Conservation (phyloP, 2,113 vertebrate species). For the Panthera uncia region DNA sequence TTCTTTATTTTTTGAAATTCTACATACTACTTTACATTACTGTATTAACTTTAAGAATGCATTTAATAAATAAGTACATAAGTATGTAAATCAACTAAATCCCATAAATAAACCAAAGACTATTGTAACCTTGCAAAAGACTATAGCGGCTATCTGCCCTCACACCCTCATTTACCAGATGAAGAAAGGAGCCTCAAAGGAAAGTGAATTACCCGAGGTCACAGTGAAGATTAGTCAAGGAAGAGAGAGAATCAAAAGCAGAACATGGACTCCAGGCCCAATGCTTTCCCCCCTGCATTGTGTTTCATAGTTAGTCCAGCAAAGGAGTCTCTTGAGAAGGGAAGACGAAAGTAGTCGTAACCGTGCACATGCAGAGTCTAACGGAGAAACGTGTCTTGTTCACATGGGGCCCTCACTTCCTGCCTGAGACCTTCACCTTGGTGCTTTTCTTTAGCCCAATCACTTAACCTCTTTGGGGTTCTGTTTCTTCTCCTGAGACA, state of each 20-base stretch:
- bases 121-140: neutral
- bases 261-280: neutral
- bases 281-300: neutral
- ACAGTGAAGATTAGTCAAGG: neutral
- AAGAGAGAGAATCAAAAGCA: neutral
- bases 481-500: neutral
- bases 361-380: neutral
- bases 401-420: fast-evolving
- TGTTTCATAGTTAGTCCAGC: neutral
- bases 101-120: neutral
- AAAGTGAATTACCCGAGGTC: neutral
- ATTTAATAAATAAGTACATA: neutral
- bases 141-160: neutral
- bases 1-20: neutral
- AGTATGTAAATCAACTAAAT: neutral
- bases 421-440: neutral
- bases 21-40: neutral
- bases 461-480: neutral
- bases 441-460: neutral
- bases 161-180: neutral
- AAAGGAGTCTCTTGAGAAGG: neutral
- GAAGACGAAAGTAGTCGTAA: neutral
- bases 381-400: neutral
- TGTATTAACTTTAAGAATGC: neutral
- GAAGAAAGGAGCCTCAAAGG: neutral